Base-by-base conservation (phyloP, 2,888 invertebrate species). In the Drosophila gaucha region DNA sequence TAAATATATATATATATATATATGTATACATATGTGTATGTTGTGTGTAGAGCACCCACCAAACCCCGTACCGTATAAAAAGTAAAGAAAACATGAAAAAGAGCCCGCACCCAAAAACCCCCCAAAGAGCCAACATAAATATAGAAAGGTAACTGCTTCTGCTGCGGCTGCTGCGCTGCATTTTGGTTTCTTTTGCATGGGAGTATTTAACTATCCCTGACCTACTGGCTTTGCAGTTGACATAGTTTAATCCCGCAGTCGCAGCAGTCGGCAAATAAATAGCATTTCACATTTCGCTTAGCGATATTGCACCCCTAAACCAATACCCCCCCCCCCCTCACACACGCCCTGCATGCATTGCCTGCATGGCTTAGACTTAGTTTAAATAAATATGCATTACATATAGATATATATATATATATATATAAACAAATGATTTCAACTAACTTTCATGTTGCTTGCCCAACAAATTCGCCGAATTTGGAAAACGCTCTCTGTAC, bases 221-320 rank as follows among this genome's bases (percentile, higher is more conserved):
- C 83, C 83, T 72, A 88, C 84, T 88, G 70, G 74, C 84, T 83
- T 62, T 80, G 68, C 80, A 86, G 84, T 88, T 83, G 82, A 83
- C 82, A 83, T 71, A 80, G 77, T 80, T 78, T 60, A 65, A 60
- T 60, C 49, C 38, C 38, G 62, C 77, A 67, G 73, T 63, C 28
- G 41, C 57, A 41, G 44, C 63, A 36, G 67, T 76, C 62, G 54
- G 84, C 88, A 86, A 88, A 84, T 84, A 88, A 84, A 84, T 84
- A 86, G 74, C 82, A 66, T 88, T 84, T 86, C 78, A 69, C 67
- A 86, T 84, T 88, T 86, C 85, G 75, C 82, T 84, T 87, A 88
- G 70, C 85, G 50, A 68, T 80, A 83, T 62, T 71, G 55, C 67
- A 62, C 44, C 8, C 26, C 12, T 10, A 6, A 0, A 18, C 33